Evolutionary conservation across 1,140 invertebrate species (phyloP).

Genomic region (Drosophila sturtevanti): DNA sequence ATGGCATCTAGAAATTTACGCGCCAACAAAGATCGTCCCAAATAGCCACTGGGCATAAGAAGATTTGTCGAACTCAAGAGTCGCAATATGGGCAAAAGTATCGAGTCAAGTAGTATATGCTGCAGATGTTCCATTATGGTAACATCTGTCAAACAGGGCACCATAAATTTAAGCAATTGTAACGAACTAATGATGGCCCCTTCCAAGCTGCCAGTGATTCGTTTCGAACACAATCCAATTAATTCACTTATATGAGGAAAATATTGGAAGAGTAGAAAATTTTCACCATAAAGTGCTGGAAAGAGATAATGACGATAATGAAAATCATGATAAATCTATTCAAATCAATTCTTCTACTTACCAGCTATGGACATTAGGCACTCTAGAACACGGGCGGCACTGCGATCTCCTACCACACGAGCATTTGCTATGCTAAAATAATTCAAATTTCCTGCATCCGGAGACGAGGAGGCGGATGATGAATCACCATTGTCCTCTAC

Average conservation of each 20-base stretch:
- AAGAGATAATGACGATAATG: background rate
- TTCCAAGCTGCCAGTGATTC: slow-evolving; percentile 92
- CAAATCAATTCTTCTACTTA: slow-evolving; percentile 84
- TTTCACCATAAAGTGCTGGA: slow-evolving; percentile 63
- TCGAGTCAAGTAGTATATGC: slow-evolving; percentile 89
- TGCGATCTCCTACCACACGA: slow-evolving; percentile 89
- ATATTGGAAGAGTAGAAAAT: slow-evolving; percentile 95
- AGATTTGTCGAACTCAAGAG: slow-evolving; percentile 89
- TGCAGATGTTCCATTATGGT: slow-evolving; percentile 93
- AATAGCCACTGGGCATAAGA: slow-evolving; percentile 90
- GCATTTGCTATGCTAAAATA: slow-evolving; percentile 85
- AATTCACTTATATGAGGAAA: slow-evolving; percentile 95
- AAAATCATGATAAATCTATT: slow-evolving; percentile 2
- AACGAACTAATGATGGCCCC: slow-evolving; percentile 94
- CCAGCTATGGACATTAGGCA: slow-evolving; percentile 91
- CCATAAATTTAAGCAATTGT: slow-evolving; percentile 90
- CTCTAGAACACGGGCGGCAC: slow-evolving; percentile 92
- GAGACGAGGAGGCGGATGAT: slow-evolving; percentile 50
- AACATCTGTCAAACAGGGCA: slow-evolving; percentile 92
- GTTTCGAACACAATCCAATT: slow-evolving; percentile 88
- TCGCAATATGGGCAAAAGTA: slow-evolving; percentile 90
- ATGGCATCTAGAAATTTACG: slow-evolving; percentile 92
- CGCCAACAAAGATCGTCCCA: slow-evolving; percentile 89
- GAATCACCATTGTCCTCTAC: slow-evolving; percentile 47
- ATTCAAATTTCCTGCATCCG: slow-evolving; percentile 83